A percentile compares a stretch with the other conserved stretches of the same genome.
These are phyloP conservation scores for Balanococcus diminutus DNA, from an alignment of 2,888 invertebrate species.

Conservation along the genomic window DNA sequence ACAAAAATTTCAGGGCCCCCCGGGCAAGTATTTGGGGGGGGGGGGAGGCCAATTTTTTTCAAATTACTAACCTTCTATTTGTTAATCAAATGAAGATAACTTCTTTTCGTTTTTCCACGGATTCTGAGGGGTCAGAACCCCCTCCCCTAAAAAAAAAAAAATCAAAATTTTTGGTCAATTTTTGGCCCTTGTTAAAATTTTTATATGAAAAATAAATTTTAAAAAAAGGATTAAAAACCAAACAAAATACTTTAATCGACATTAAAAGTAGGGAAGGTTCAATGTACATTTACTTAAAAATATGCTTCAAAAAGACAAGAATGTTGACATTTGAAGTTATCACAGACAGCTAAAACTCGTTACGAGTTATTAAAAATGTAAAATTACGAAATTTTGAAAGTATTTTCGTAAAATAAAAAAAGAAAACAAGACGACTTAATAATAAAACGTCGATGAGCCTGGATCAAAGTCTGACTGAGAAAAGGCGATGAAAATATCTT, in stretches of 20 bases:
- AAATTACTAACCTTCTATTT: no score
- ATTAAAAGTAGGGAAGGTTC: not conserved
- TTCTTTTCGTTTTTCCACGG: no score
- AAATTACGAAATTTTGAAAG: not conserved
- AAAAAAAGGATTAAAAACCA: not conserved
- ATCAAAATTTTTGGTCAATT: no score
- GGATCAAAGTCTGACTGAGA: not conserved
- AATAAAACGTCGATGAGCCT: not conserved
- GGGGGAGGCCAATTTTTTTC: no score
- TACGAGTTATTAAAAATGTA: not conserved
- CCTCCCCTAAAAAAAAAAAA: no score
- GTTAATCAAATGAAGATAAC: no score
- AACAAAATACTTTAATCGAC: not conserved
- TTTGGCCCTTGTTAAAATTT: no score
- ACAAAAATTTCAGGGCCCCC: no score
- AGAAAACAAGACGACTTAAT: not conserved
- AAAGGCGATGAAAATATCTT: constrained; percentile 63
- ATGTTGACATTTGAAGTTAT: not conserved
- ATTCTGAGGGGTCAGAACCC: no score
- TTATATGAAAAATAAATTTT: no score
- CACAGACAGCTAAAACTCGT: not conserved
- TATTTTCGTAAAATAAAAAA: not conserved
- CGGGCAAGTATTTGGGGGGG: no score
- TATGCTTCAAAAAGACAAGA: not conserved
- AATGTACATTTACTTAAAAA: not conserved